Evolutionary conservation across 2,888 invertebrate genomes (phyloP).

Genomic region (Netelia fuscicornis): DNA sequence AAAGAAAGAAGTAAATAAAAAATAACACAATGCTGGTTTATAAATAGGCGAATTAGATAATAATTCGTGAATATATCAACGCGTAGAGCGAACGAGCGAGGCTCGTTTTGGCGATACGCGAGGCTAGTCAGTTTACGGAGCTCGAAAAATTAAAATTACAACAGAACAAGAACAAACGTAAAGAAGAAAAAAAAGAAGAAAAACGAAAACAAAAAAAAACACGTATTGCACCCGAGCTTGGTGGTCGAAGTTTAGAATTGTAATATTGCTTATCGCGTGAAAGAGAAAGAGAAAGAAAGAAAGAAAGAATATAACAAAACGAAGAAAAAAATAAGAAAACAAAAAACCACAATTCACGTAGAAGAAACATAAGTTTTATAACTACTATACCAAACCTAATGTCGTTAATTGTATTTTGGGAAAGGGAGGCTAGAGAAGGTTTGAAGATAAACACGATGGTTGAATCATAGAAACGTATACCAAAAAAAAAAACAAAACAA

Average conservation of each 20-base stretch:
- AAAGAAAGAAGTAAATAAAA: slow-evolving; percentile 4
- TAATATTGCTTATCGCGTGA: slow-evolving; percentile 59
- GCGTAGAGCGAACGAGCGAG: slow-evolving; percentile 18
- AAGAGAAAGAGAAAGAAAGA: background rate
- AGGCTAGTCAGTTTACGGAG: slow-evolving; percentile 79
- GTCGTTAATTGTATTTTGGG: slow-evolving; percentile 55
- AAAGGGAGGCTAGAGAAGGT: slow-evolving; percentile 5
- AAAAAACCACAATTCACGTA: slow-evolving; percentile 28
- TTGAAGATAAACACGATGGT: slow-evolving; percentile 51
- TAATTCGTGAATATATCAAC: slow-evolving; percentile 40
- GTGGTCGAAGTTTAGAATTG: slow-evolving; percentile 45
- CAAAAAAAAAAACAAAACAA: slow-evolving; percentile 63
- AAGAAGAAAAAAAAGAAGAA: background rate
- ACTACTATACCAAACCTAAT: slow-evolving; percentile 66
- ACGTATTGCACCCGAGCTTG: slow-evolving; percentile 14
- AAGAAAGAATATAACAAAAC: background rate
- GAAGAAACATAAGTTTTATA: slow-evolving; percentile 66
- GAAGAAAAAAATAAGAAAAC: background rate
- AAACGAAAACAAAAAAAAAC: background rate
- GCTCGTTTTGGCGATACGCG: slow-evolving; percentile 77
- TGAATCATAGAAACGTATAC: slow-evolving; percentile 67
- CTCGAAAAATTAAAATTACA: slow-evolving; percentile 12
- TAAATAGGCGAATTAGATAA: slow-evolving; percentile 21
- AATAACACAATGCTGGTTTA: slow-evolving; percentile 11
- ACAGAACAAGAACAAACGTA: background rate